Evolutionary conservation across 2,888 invertebrate species (phyloP), one percentile per base, ranked within the genome.

Genomic region (Eupithecia subfuscata): DNA sequence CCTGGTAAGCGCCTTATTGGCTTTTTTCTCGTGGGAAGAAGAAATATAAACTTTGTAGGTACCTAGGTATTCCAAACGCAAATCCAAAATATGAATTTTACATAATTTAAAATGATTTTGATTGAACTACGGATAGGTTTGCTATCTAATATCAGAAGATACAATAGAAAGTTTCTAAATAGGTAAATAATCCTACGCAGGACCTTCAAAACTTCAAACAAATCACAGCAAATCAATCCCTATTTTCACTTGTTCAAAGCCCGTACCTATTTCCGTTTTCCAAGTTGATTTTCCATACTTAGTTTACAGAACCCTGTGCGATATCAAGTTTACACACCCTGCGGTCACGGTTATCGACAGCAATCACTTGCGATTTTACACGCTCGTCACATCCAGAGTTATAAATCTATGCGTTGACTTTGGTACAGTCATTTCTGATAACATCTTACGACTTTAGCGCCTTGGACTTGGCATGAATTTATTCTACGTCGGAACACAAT

Each of bases 331-430:
- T 14, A 56, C 11, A 56, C 22, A 56, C 63, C 34, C 11, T 37
- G 70, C 52, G 60, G 72, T 75, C 72, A 72, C 71, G 69, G 69
- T 48, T 72, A 75, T 69, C 64, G 72, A n/a, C 22, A 45, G 60
- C 72, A 75, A 75, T 75, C 70, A 75, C 43, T 75, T 64, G 65
- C 65, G 65, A 75, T 73, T 73, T 67, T 70, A 72, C 69, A 72
- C 72, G 67, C 75, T 63, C 70, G 18, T 60, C 22, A 68, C 72
- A 69, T 71, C 70, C 45, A 70, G 56, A 71, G 71, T 43, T 64
- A 75, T 56, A 60, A 68, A 73, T 73, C 25, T 69, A 64, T 40
- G 63, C 70, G 30, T 25, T 64, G 68, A 40, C 22, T 65, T 52
- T 52, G 68, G 37, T 5, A 52, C 68, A 71, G 60, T 37, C 12